Evolutionary conservation across 2,113 vertebrate genomes (phyloP).

Genomic region (Lota lota): DNA sequence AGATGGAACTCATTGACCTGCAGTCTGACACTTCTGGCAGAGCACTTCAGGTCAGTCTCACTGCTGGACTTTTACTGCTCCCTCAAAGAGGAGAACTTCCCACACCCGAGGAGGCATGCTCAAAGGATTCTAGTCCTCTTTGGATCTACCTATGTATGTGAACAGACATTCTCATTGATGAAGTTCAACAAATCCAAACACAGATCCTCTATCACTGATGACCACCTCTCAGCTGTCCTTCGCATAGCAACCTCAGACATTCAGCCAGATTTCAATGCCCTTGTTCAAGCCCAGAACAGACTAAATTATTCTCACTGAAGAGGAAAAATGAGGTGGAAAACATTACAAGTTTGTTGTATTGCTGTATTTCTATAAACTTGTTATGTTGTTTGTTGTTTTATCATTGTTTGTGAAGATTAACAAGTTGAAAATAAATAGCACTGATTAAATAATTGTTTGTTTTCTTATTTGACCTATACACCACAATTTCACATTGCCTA

Average conservation of each 20-base stretch:
- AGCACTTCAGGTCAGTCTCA: constrained; percentile 33
- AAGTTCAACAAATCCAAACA: no score
- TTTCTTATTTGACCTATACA: no score
- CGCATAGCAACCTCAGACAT: no score
- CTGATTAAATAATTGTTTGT: constrained; percentile 1
- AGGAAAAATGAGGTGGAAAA: constrained; percentile 13
- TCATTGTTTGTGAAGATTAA: neutral
- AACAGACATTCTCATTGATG: no score
- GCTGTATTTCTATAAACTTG: constrained; percentile 6
- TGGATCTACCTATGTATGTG: no score
- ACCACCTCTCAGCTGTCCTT: no score
- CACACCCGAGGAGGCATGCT: no score
- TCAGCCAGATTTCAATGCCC: no score
- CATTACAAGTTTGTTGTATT: constrained; percentile 5
- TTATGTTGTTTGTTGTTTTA: constrained; percentile 3
- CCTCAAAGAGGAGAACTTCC: constrained; percentile 41
- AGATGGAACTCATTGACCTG: constrained; percentile 41
- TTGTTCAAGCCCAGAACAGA: constrained; percentile 26
- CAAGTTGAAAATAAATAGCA: neutral
- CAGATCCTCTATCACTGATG: no score
- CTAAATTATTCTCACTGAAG: constrained; percentile 14
- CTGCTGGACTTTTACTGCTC: constrained; percentile 35
- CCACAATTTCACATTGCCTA: constrained; percentile 2
- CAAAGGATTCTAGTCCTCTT: no score
- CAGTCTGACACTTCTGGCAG: constrained; percentile 30